Evolutionary conservation across 2,888 invertebrate species (phyloP), one percentile per base, ranked within the genome.

Genomic region (Drosophila nigricruria): DNA sequence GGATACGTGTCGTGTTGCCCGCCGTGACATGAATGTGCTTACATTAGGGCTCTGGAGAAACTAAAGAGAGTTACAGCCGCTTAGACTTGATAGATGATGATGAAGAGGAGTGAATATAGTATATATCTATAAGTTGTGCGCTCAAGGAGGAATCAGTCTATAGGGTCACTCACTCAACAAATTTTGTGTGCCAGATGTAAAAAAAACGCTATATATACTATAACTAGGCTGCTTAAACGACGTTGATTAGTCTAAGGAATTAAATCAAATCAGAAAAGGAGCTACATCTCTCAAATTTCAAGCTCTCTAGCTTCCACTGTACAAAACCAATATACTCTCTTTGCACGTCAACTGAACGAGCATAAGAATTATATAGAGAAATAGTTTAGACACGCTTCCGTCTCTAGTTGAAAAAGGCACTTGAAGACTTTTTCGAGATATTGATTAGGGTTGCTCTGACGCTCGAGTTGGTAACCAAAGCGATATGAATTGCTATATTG

Each of bases 401-500:
- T 56, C 56, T 20, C 42, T 42, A 56, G 70, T 45, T 79, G 54
- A 49, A 45, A 52, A 45, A 65, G 42, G 70, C 85, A 85, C 83
- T 82, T 67, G 63, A 75, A 85, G 70, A 88, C 68, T 70, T 68
- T 64, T 84, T 79, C 65, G 81, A 86, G 86, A 80, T 84, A 88
- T 84, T 88, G 84, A 88, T 84, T 88, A 86, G 83, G 67, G 75
- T 43, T 63, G 62, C 60, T 63, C 66, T 43, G 62, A 42, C 45
- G 16, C 59, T 61, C 20, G 61, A 36, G 54, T 53, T 76, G 63
- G 58, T 70, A 70, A 64, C 56, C 57, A 27, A 5, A 50, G 68
- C 78, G 76, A 78, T 78, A 78, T 78, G 74, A 71, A 70, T 74
- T 64, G 64, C 50, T 68, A 18, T 63, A 64, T 74, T 75, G 73